Evolutionary conservation across 2,797 vertebrate genomes (phyloP).

Genomic region (Pitangus sulphuratus): DNA sequence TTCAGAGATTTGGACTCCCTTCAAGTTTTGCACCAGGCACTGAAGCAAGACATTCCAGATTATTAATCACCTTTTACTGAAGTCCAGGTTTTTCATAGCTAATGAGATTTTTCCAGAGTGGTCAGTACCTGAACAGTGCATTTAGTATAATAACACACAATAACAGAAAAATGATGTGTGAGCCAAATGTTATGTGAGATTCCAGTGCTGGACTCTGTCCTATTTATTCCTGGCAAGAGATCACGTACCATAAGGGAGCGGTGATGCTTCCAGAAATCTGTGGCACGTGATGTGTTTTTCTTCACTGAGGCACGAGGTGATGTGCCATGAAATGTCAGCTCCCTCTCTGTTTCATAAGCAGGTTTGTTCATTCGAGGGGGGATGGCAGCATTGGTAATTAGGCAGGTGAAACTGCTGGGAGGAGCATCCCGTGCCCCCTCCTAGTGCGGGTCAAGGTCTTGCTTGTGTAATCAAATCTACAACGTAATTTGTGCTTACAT

Average conservation of each 20-base stretch:
- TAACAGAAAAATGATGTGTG: not conserved
- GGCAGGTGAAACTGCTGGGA: constrained; percentile 1
- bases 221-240: constrained; percentile 58
- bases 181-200: constrained; percentile 50
- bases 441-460: not conserved
- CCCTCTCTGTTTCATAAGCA: not conserved
- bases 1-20: not conserved
- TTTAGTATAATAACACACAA: not conserved
- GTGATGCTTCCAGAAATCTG: constrained; percentile 51
- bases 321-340: constrained; percentile 39
- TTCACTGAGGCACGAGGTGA: not conserved
- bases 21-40: not conserved
- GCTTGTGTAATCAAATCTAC: not conserved
- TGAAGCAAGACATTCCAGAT: not conserved
- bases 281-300: constrained; percentile 46
- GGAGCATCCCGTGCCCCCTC: not conserved
- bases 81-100: not conserved
- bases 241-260: constrained; percentile 25
- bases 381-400: not conserved
- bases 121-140: not conserved
- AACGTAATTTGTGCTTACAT: not conserved
- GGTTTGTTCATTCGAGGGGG: not conserved
- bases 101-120: not conserved
- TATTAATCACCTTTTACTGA: not conserved
- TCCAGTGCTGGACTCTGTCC: constrained; percentile 50